Evolutionary conservation across 92 coral and sea anemone species (phyloP), one percentile per base, ranked within the genome.

Genomic region (Zoanthus solanderi): DNA sequence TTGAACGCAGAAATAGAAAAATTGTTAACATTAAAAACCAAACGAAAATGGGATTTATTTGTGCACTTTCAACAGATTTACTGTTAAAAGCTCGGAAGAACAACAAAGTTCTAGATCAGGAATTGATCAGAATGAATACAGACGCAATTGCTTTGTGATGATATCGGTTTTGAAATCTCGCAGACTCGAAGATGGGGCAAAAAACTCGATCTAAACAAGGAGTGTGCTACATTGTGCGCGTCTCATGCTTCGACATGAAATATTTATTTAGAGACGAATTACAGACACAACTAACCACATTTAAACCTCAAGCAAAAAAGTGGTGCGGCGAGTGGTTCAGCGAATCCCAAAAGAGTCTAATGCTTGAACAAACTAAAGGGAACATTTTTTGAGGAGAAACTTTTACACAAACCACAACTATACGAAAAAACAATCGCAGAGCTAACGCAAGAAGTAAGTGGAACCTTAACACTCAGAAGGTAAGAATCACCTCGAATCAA

Each of bases 191-290:
- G 93, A 3, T 84, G 88, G 68, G 84, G 68, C 77, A 93, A 87
- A 37, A 58, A 86, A 29, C 94, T 91, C 28, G 81, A 31, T 16
- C 91, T 86, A n/a, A 80, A 92, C 78, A 90, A 81, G 78, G 95
- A 89, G 45, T 89, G 87, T 60, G 89, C 90, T 56, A 17, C 92
- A 12, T 81, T 89, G 61, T 92, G 94, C 34, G 86, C 86, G 17
- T 56, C 63, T 56, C 63, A 56, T 56, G 63, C 17, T 14, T 14
- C 15, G 10, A 4, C 63, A 56, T 14, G 17, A 56, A 56, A 56
- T 56, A 4, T 9, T 56, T 56, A 56, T 56, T 56, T 56, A 2
- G 17, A 14, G 63, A 56, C 63, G 17, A 56, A 56, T 56, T 56
- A 9, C 63, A 56, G 63, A 56, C 17, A 1, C 63, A 56, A 56